These are phyloP conservation scores for Holothuria leucospilota DNA, from an alignment of 53 echinoderm and acorn worm genomes.

Conservation along the genomic window DNA sequence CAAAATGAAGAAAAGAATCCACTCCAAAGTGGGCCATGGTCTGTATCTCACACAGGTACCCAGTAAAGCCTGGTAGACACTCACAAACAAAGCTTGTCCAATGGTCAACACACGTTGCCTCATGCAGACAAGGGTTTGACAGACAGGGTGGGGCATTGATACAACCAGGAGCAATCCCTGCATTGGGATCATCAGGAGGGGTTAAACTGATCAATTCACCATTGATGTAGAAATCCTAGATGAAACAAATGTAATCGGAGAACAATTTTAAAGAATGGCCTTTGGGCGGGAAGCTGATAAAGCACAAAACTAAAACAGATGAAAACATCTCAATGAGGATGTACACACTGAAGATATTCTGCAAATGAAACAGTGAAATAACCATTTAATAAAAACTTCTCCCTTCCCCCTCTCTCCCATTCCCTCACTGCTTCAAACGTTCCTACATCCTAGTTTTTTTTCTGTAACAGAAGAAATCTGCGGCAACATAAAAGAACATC, in stretches of 20 bases:
- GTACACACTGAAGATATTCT: no score
- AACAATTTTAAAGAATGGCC: no score
- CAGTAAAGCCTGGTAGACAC: slow-evolving; percentile 81
- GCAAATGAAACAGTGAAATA: no score
- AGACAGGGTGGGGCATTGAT: slow-evolving; percentile 69
- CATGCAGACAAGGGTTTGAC: slow-evolving; percentile 77
- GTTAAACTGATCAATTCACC: slow-evolving; percentile 27
- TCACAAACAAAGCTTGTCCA: slow-evolving; percentile 86
- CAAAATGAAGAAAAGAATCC: slow-evolving; percentile 81
- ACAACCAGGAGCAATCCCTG: slow-evolving; percentile 77
- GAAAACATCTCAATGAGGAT: no score
- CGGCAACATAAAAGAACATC: no score
- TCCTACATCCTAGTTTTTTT: no score
- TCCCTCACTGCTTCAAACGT: no score
- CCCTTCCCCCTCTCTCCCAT: no score
- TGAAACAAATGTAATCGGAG: neutral
- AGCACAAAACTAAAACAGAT: no score
- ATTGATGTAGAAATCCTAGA: slow-evolving; percentile 28
- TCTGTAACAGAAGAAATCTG: no score
- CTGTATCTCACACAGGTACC: slow-evolving; percentile 78
- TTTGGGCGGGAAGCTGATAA: no score
- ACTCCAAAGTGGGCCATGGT: slow-evolving; percentile 84
- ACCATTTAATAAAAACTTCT: no score
- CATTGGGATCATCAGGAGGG: slow-evolving; percentile 4
- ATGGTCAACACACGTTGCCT: slow-evolving; percentile 77